Evolutionary conservation across 2,797 vertebrate species (phyloP).

Genomic region (Halcyon leucocephala): DNA sequence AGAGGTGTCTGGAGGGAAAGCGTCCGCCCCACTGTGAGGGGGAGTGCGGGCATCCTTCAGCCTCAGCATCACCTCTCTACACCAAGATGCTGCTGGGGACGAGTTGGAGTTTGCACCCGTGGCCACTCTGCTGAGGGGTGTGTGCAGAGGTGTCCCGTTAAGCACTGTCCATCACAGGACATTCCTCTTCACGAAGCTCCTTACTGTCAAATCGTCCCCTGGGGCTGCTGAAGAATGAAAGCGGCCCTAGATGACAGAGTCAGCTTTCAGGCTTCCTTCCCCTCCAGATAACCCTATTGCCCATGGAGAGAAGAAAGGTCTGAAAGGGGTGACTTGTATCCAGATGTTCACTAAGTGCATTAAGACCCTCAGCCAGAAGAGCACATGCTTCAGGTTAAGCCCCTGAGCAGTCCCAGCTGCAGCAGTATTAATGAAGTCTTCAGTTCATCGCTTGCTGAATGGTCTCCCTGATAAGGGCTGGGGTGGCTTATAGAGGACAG

Average conservation of each 20-base stretch:
- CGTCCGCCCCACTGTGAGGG: not conserved
- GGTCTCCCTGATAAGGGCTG: not conserved
- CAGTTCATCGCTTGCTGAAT: conserved; percentile 28
- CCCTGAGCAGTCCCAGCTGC: conserved; percentile 67
- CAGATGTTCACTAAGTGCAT: conserved; percentile 60
- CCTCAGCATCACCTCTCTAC: not conserved
- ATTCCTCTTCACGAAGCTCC: not conserved
- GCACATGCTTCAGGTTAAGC: conserved; percentile 69
- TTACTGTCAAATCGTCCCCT: conserved; percentile 16
- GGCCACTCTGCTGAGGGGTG: not conserved
- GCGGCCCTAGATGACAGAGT: conserved; percentile 17
- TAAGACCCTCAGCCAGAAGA: conserved; percentile 49
- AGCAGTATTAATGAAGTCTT: conserved; percentile 50
- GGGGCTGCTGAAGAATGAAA: conserved; percentile 21
- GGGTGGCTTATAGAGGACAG: not conserved
- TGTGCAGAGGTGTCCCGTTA: not conserved
- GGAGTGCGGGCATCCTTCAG: not conserved
- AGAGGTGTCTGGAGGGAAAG: conserved; percentile 46
- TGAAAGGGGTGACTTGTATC: not conserved
- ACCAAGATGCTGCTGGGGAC: not conserved
- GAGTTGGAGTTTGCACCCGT: rapidly evolving
- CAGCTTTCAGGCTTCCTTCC: conserved; percentile 59
- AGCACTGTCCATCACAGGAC: conserved; percentile 15
- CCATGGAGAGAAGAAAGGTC: conserved; percentile 45
- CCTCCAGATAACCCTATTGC: conserved; percentile 58